Percentiles rank a stretch among this genome's conserved stretches.
Evolutionary conservation across 2,797 vertebrate genomes (phyloP).

Genomic region (Pangasius macronema): DNA sequence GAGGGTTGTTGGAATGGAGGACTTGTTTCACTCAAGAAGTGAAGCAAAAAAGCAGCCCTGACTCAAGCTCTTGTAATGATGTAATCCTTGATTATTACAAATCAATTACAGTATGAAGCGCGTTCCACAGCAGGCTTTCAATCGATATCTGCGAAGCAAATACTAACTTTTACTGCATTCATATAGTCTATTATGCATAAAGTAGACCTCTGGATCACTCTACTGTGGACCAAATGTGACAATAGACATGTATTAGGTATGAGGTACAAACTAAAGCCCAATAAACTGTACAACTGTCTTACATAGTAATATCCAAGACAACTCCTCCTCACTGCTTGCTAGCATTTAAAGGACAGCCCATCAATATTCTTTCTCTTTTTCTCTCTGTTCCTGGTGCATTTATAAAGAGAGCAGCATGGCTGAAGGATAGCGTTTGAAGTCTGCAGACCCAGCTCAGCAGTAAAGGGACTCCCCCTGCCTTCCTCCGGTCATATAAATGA

Average conservation of each 20-base stretch:
- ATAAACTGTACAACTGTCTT: background rate
- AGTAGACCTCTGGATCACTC: background rate
- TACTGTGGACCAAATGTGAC: background rate
- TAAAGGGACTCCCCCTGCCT: slow-evolving; percentile 73
- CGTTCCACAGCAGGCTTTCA: background rate
- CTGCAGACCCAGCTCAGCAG: slow-evolving; percentile 65
- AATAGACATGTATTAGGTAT: background rate
- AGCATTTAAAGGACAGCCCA: slow-evolving; percentile 4
- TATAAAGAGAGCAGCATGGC: slow-evolving; percentile 54
- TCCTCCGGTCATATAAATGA: slow-evolving; percentile 74
- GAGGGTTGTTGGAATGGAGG: background rate
- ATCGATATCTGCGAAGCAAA: background rate
- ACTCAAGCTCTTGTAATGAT: slow-evolving; percentile 3
- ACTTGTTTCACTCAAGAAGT: background rate
- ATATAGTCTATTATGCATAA: background rate
- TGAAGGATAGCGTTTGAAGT: slow-evolving; percentile 75
- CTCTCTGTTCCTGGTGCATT: slow-evolving; percentile 28
- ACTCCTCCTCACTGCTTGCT: background rate
- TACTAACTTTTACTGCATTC: background rate
- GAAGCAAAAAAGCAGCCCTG: background rate
- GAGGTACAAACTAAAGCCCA: background rate
- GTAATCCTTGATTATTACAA: slow-evolving; percentile 11
- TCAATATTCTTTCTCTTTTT: slow-evolving; percentile 3
- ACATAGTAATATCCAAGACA: background rate
- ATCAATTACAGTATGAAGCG: background rate